These are phyloP conservation scores for Drosophila cracens DNA, from an alignment of 2,888 invertebrate species.

Conservation along the genomic window DNA sequence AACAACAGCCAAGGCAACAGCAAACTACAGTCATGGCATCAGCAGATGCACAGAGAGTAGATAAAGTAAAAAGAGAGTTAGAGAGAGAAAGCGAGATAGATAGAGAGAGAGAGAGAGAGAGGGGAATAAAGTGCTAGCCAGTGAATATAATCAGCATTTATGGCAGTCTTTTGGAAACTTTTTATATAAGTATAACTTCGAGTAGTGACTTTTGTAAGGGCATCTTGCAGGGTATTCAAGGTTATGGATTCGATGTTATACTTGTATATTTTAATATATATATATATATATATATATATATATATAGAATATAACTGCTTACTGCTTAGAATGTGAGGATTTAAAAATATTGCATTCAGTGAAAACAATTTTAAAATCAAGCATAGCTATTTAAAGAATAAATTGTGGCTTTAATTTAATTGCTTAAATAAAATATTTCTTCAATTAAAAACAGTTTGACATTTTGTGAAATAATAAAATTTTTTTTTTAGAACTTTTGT, in stretches of 20 bases:
- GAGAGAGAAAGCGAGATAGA: neutral
- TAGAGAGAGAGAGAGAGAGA: neutral
- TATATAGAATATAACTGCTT: neutral
- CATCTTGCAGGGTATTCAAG: neutral
- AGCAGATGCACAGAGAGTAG: neutral
- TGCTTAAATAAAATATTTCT: neutral
- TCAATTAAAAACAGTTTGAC: neutral
- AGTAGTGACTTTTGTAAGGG: conserved; percentile 14
- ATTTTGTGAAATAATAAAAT: neutral
- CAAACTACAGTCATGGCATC: conserved; percentile 8
- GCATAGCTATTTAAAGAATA: neutral
- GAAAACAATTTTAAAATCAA: neutral
- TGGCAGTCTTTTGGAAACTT: conserved; percentile 51
- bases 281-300: neutral
- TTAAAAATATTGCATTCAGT: neutral
- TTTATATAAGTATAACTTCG: conserved; percentile 8
- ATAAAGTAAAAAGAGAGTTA: neutral
- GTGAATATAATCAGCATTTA: conserved; percentile 74
- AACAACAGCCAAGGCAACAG: conserved; percentile 33
- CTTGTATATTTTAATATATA: neutral
- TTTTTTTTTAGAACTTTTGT: neutral
- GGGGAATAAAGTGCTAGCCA: conserved; percentile 7
- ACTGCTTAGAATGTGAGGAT: neutral
- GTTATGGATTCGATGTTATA: neutral
- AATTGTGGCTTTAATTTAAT: neutral